Evolutionary conservation across 2,113 vertebrate genomes (phyloP).

Genomic region (Mixornis gularis): DNA sequence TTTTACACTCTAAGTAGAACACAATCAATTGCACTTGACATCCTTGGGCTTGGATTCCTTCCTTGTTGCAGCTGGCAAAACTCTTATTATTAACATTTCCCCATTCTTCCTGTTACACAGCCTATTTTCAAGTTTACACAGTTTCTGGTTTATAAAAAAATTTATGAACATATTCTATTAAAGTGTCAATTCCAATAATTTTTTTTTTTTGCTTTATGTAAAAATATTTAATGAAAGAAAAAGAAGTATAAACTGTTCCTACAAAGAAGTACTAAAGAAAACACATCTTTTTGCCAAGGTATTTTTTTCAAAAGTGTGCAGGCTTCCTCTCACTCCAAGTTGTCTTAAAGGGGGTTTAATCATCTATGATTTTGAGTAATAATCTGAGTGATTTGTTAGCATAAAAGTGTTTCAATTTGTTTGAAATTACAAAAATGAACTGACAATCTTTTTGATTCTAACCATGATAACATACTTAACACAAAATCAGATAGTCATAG

Average conservation of each 20-base stretch:
- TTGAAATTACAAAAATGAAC: neutral
- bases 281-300: neutral
- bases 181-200: neutral
- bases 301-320: neutral
- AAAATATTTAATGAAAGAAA: neutral
- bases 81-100: neutral
- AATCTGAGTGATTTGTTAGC: neutral
- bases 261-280: neutral
- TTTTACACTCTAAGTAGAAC: neutral
- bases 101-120: neutral
- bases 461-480: neutral
- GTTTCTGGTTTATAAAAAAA: neutral
- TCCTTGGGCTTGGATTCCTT: neutral
- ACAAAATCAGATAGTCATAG: neutral
- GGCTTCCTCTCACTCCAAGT: neutral
- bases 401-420: neutral
- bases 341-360: neutral
- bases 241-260: neutral
- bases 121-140: neutral
- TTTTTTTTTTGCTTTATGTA: neutral
- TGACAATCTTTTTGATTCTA: neutral
- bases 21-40: neutral
- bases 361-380: neutral
- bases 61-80: neutral
- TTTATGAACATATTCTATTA: neutral